phyloP scores from a whole-genome alignment of 2,888 invertebrate species.

The Drosophila putrida region DNA sequence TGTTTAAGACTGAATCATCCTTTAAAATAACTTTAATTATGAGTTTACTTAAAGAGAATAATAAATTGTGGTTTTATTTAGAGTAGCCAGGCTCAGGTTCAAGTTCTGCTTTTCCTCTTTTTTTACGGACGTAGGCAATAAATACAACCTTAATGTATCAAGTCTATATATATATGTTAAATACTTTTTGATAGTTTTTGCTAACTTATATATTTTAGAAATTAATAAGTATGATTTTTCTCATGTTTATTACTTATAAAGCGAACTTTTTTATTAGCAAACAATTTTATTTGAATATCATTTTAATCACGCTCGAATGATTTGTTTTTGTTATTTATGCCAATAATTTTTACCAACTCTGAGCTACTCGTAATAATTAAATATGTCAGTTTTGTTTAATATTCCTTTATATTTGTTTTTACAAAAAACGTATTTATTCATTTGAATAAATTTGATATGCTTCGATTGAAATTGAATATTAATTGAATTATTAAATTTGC shows the following conservation, averaged over 20 bases:
- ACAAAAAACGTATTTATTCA: background rate
- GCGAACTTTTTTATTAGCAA: background rate
- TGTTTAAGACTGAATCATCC: background rate
- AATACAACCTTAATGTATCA: too few relatives aligned
- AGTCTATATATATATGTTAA: too few relatives aligned
- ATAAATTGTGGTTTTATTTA: background rate
- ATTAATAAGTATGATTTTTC: background rate
- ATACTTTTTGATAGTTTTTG: too few relatives aligned
- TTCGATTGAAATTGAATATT: background rate
- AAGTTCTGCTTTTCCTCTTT: too few relatives aligned
- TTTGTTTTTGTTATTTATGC: constrained; percentile 6
- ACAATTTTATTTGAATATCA: background rate
- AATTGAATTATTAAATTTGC: background rate
- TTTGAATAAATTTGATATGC: background rate
- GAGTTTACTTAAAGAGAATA: background rate
- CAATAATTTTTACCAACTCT: background rate
- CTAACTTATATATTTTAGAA: background rate
- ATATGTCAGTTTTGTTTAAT: background rate
- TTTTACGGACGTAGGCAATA: too few relatives aligned
- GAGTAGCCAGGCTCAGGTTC: background rate
- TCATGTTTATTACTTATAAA: background rate
- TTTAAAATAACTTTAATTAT: background rate
- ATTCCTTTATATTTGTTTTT: background rate
- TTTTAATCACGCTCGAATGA: background rate
- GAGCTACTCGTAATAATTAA: background rate